Conservation (phyloP, 2,113 vertebrate genomes). For the Lasiurus borealis region DNA sequence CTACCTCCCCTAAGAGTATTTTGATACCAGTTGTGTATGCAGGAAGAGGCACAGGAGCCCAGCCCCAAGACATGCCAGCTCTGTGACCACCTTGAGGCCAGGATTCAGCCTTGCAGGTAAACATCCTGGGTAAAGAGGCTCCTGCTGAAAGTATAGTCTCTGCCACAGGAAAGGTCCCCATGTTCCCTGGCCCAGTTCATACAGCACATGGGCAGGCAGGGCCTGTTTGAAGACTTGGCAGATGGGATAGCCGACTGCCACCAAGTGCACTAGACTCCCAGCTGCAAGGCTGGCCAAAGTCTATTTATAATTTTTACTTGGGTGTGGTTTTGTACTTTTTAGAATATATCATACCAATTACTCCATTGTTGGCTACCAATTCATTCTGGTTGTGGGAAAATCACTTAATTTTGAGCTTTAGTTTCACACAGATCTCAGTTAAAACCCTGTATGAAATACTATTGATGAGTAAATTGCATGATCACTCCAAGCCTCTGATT, state of each 20-base stretch:
- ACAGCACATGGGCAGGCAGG: background rate
- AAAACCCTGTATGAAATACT: background rate
- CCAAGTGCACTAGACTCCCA: background rate
- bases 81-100: background rate
- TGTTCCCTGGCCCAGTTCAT: fast-evolving
- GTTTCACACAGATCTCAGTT: constrained; percentile 12
- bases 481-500: background rate
- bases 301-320: background rate
- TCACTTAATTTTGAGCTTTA: background rate
- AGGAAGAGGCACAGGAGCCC: background rate
- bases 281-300: background rate
- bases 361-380: background rate
- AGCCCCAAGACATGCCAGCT: background rate
- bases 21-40: background rate
- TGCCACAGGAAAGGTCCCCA: background rate
- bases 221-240: background rate
- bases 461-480: background rate
- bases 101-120: background rate
- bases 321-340: background rate
- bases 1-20: constrained; percentile 40
- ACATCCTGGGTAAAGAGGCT: background rate
- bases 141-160: background rate
- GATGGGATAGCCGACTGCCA: background rate
- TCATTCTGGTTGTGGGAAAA: background rate
- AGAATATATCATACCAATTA: background rate